Evolutionary conservation across 2,888 invertebrate species (phyloP).

Genomic region (Patella depressa): DNA sequence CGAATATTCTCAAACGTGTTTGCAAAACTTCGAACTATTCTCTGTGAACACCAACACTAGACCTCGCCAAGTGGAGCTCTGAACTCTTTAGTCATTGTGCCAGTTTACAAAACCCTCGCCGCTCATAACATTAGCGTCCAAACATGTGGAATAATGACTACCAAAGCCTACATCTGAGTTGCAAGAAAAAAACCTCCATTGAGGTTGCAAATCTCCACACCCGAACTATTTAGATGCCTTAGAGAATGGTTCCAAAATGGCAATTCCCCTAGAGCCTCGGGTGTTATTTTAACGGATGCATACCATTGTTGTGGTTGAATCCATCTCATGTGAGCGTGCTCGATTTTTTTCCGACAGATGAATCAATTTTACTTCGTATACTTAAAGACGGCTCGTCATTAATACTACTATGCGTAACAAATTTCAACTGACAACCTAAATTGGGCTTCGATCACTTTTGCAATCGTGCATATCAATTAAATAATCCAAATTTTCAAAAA

Average conservation of each 20-base stretch:
- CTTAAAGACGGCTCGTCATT: neutral
- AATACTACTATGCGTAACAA: neutral
- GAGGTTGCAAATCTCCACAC: neutral
- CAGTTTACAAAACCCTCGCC: neutral
- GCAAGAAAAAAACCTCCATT: neutral
- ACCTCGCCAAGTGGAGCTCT: no score
- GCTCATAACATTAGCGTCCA: neutral
- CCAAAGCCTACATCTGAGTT: neutral
- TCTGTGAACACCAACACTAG: no score
- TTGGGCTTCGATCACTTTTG: neutral
- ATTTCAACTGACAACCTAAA: neutral
- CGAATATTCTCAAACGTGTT: no score
- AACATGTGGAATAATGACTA: neutral
- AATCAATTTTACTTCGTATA: neutral
- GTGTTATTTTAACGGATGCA: no score
- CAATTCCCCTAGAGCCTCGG: neutral
- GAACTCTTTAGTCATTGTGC: neutral
- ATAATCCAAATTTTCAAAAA: neutral
- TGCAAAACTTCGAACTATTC: neutral
- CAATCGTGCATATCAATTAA: neutral
- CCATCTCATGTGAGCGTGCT: neutral
- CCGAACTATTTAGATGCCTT: neutral
- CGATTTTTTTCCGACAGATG: neutral
- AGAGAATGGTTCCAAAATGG: neutral
- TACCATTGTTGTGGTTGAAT: neutral